Conservation (phyloP, 2,888 invertebrate species). For the Meteorus cinctellus region DNA sequence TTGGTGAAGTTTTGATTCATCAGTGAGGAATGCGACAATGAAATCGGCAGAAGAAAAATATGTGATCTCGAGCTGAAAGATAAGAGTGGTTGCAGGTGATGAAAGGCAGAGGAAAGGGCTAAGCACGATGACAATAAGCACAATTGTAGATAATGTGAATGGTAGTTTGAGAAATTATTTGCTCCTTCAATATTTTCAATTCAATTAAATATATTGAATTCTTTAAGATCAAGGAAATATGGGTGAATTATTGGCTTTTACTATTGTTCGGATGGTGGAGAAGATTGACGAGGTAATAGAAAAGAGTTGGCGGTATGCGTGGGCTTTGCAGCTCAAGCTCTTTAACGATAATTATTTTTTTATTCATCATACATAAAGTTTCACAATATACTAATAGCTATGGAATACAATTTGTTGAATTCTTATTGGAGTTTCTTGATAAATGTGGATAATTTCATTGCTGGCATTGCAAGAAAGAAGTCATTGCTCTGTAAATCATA, state of each 20-base stretch:
- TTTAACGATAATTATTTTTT: slow-evolving; percentile 3
- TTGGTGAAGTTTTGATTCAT: no score
- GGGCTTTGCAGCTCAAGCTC: background rate
- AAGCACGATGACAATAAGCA: no score
- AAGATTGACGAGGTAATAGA: background rate
- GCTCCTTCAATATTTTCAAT: no score
- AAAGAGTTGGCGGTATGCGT: slow-evolving; percentile 21
- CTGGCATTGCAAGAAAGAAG: background rate
- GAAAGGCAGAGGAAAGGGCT: no score
- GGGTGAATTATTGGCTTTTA: background rate
- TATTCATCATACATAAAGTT: background rate
- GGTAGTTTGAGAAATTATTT: no score
- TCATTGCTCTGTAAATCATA: background rate
- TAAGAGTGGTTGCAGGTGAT: no score
- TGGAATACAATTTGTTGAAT: background rate
- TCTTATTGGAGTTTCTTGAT: background rate
- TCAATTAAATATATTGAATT: no score
- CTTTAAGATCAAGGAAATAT: background rate
- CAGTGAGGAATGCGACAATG: no score
- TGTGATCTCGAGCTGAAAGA: no score
- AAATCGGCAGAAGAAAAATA: no score
- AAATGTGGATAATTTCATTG: background rate
- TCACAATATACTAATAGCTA: background rate
- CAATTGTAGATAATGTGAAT: no score
- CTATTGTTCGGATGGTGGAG: background rate